phyloP scores from a whole-genome alignment of 2,797 vertebrate genomes.

The Pipistrellus pipistrellus region DNA sequence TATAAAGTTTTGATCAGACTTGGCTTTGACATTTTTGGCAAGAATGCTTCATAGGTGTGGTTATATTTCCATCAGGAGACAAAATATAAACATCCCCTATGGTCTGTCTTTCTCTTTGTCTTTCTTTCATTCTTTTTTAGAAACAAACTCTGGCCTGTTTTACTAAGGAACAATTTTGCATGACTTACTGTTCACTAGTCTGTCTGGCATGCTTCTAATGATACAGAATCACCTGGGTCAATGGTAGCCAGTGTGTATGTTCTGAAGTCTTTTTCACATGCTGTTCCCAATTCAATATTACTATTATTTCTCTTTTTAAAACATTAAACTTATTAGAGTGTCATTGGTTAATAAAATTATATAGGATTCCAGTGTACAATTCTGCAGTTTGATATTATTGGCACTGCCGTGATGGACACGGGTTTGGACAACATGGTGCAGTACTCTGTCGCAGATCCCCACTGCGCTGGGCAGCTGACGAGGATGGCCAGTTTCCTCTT shows the following conservation, averaged over 20 bases:
- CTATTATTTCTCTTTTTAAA: not conserved
- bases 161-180: not conserved
- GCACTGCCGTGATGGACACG: not conserved
- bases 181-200: not conserved
- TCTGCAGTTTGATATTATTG: not conserved
- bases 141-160: not conserved
- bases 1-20: not conserved
- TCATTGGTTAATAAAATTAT: not conserved
- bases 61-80: not conserved
- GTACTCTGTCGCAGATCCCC: not conserved
- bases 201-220: not conserved
- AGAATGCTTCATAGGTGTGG: not conserved
- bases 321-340: not conserved
- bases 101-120: not conserved
- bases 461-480: not conserved
- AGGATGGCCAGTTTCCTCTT: not conserved
- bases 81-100: not conserved
- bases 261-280: not conserved
- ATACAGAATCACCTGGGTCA: not conserved
- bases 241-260: not conserved
- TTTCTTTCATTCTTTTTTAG: not conserved
- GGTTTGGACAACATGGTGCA: not conserved
- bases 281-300: not conserved
- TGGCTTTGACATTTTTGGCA: not conserved
- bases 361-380: not conserved